Conservation (phyloP, 2,113 vertebrate genomes). For the Crypturellus undulatus region DNA sequence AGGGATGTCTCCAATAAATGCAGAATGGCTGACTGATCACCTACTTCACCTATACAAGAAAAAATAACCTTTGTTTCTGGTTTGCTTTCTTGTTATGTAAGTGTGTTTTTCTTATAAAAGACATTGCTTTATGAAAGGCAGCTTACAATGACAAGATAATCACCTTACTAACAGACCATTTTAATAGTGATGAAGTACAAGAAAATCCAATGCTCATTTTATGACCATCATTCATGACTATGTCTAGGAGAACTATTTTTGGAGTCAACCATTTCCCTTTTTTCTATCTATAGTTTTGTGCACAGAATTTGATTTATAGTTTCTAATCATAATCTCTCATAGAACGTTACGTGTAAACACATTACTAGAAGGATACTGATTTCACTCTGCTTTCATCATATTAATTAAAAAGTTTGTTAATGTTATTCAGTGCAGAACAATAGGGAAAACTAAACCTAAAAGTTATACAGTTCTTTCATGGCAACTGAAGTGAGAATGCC, state of each 20-base stretch:
- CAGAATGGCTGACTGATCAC: background rate
- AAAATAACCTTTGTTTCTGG: background rate
- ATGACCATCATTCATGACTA: background rate
- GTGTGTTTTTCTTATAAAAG: background rate
- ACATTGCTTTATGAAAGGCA: background rate
- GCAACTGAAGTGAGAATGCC: background rate
- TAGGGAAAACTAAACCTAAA: background rate
- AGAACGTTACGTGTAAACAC: background rate
- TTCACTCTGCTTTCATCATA: background rate
- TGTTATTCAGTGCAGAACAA: background rate
- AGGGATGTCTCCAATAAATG: background rate
- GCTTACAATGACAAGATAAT: background rate
- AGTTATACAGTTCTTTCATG: background rate
- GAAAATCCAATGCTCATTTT: background rate
- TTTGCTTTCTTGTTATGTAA: background rate
- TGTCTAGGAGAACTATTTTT: background rate
- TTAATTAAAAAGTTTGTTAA: background rate
- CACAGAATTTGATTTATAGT: background rate
- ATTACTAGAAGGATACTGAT: background rate
- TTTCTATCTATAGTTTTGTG: background rate
- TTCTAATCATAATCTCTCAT: background rate
- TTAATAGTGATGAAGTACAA: background rate
- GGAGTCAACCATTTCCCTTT: background rate
- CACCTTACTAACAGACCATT: background rate
- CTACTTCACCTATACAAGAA: background rate